Conservation (phyloP, 1,140 invertebrate species). For the Camponotus vicinus region DNA sequence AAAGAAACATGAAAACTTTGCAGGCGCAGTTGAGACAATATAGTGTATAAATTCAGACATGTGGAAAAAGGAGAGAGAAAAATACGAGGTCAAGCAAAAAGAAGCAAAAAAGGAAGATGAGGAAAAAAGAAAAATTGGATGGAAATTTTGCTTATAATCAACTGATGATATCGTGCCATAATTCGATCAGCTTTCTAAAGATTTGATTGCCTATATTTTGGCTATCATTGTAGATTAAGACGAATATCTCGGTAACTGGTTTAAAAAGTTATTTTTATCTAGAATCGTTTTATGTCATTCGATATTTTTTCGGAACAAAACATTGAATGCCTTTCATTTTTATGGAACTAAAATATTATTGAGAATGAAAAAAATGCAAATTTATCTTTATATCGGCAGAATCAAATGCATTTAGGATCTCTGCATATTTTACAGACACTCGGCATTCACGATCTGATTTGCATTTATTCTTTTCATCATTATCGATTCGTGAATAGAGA, state of each 20-base stretch:
- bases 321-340: neutral
- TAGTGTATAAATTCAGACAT: slow-evolving; percentile 6
- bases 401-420: neutral
- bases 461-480: slow-evolving; percentile 34
- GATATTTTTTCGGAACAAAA: neutral
- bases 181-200: slow-evolving; percentile 74
- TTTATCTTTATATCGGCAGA: slow-evolving; percentile 4
- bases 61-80: neutral
- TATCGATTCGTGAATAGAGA: slow-evolving; percentile 12
- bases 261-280: neutral
- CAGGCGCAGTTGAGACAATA: neutral
- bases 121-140: slow-evolving; percentile 35
- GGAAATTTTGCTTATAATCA: slow-evolving; percentile 75
- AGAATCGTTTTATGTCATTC: neutral
- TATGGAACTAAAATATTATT: neutral
- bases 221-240: slow-evolving; percentile 59
- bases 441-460: slow-evolving; percentile 8
- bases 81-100: neutral
- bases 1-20: slow-evolving; percentile 10
- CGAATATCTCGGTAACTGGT: slow-evolving; percentile 10
- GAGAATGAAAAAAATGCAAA: neutral
- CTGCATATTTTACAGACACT: neutral
- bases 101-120: slow-evolving; percentile 5
- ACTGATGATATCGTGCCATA: slow-evolving; percentile 80
- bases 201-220: slow-evolving; percentile 78